Conservation (phyloP, 23 tunicate species). For the Phallusia fumigata region DNA sequence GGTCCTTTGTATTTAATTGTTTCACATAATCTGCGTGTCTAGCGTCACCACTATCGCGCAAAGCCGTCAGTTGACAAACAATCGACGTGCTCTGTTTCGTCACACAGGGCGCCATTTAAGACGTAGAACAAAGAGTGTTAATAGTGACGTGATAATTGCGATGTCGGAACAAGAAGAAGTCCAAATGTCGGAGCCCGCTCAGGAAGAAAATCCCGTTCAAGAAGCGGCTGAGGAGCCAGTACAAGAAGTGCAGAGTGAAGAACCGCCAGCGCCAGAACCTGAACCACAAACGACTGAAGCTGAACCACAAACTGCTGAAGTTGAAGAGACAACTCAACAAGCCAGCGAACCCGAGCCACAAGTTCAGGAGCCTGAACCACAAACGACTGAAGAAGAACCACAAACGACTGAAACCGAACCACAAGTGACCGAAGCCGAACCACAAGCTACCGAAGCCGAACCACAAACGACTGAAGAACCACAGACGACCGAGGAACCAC, state of each 20-base stretch:
- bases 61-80: neutral
- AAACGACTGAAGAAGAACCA: neutral
- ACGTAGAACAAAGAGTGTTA: constrained; percentile 5
- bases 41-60: neutral
- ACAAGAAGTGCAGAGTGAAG: neutral
- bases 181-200: neutral
- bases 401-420: neutral
- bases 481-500: neutral
- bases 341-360: neutral
- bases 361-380: neutral
- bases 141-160: neutral
- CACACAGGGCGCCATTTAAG: constrained; percentile 5
- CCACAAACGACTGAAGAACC: neutral
- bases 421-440: neutral
- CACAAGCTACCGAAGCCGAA: neutral
- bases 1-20: neutral
- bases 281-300: neutral
- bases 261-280: neutral
- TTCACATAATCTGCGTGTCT: neutral
- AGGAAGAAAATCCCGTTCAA: neutral
- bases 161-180: constrained; percentile 11
- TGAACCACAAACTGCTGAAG: constrained; percentile 1
- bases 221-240: neutral
- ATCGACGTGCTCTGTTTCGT: neutral
- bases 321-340: no score